phyloP scores from a whole-genome alignment of 2,797 vertebrate genomes.

The Enteromius argenteus region DNA sequence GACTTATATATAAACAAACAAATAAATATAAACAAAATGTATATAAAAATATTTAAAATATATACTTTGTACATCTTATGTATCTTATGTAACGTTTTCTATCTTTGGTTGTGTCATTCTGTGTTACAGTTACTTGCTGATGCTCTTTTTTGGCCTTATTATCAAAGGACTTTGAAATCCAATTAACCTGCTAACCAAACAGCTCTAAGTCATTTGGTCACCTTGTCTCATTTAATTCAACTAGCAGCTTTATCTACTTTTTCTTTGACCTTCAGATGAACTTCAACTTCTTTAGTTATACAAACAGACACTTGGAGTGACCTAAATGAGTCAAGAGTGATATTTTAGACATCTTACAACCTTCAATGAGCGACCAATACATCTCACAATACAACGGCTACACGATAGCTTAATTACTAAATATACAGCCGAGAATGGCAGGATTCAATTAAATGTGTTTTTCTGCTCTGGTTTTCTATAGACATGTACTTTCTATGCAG shows the following conservation, averaged over 20 bases:
- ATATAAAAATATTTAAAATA: not conserved
- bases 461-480: conserved; percentile 1
- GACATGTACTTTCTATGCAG: not conserved
- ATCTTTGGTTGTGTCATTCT: not conserved
- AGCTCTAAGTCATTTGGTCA: not conserved
- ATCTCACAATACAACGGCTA: not conserved
- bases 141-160: not conserved
- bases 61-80: not conserved
- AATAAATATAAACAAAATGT: not conserved
- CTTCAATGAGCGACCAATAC: conserved; percentile 1
- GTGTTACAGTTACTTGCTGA: not conserved
- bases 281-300: not conserved
- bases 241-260: not conserved
- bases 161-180: not conserved
- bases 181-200: conserved; percentile 6
- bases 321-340: not conserved
- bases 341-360: not conserved
- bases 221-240: not conserved
- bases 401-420: conserved; percentile 11
- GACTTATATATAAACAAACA: not conserved
- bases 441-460: conserved; percentile 10
- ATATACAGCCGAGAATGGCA: not conserved
- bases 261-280: conserved; percentile 11
- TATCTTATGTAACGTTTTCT: not conserved
- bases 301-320: not conserved